Percentiles rank a stretch among this genome's conserved stretches.
Conservation (phyloP, 2,888 invertebrate species). For the Aspidiotus destructor region DNA sequence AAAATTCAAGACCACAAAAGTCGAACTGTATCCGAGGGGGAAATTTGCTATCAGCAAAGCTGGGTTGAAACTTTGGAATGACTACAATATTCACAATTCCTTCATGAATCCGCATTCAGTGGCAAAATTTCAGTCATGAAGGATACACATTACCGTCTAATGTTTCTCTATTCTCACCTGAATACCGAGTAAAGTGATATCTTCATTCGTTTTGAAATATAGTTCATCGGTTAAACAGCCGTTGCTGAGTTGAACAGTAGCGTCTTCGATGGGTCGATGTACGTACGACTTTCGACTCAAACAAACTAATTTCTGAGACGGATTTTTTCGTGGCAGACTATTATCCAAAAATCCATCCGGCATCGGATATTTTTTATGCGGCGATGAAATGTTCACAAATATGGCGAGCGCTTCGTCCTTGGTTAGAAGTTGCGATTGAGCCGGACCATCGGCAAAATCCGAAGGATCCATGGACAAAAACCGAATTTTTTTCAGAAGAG, state of each 20-base stretch:
- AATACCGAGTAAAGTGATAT: conserved; percentile 18
- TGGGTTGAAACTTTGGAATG: too few species aligned
- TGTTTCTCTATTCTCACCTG: conserved; percentile 7
- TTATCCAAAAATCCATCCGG: conserved; percentile 59
- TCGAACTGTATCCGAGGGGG: too few species aligned
- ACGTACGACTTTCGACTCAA: conserved; percentile 8
- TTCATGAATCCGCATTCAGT: too few species aligned
- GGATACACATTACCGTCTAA: too few species aligned
- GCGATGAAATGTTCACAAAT: conserved; percentile 70
- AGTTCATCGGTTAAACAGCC: conserved; percentile 9
- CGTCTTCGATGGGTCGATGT: conserved; percentile 2
- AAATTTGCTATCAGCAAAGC: too few species aligned
- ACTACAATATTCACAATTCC: too few species aligned
- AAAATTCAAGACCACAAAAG: too few species aligned
- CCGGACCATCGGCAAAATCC: conserved; percentile 75
- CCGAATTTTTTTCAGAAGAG: conserved; percentile 63
- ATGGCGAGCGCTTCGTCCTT: conserved; percentile 71
- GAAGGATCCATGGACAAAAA: conserved; percentile 69
- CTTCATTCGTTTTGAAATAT: conserved; percentile 17
- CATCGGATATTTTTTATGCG: conserved; percentile 57
- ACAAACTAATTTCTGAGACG: conserved; percentile 16
- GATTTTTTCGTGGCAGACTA: conserved; percentile 33
- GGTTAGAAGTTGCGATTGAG: conserved; percentile 58
- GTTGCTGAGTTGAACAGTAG: conserved; percentile 16
- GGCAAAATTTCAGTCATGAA: too few species aligned